Evolutionary conservation across 2,113 vertebrate species (phyloP), one percentile per base, ranked within the genome.

Genomic region (Prionailurus viverrinus): DNA sequence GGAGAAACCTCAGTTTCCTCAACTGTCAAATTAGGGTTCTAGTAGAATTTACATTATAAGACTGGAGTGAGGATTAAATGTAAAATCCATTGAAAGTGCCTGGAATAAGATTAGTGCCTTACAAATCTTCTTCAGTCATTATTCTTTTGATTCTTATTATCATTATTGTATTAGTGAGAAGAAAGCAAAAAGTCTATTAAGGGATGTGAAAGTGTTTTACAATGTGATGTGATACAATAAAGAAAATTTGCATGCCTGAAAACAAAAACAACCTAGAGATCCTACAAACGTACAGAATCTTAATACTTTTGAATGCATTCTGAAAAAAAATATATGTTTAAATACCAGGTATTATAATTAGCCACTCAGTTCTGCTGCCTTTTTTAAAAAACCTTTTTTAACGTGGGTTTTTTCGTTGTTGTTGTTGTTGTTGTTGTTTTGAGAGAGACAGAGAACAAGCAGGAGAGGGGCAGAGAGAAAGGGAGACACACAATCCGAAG

Each of bases 21-120:
- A 63, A 51, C 36, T 61, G 39, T 97, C 33, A 89, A 94, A 81
- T 14, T 81, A 63, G 61, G 36, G 53, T 78, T 90, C 18, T 51
- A 53, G 63, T 5, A 89, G 51, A 51, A 53, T 83, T 39, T 87
- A 82, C n/a, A 69, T 58, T 74, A 58, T 27, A 51, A 16, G 53
- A 80, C 66, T n/a, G 10, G 48, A 65, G 27, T 71, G 8, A 69
- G 29, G 21, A 87, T 93, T 87, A 92, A 87, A 90, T 74, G 7
- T 79, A 41, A 95, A 94, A 71, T 69, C 39, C 36, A 74, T 63
- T 96, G 94, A 87, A 79, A 93, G 33, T 82, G 3, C 21, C 51
- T 61, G 18, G 3, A 92, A 41, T 83, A 66, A 83, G 15, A 16
- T 79, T 69, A 93, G 51, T n/a, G 27, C 21, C 48, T 90, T 90